Base-by-base conservation (phyloP, 64 coral and sea anemone genomes). In the Hydrozoanthus tunicans region DNA sequence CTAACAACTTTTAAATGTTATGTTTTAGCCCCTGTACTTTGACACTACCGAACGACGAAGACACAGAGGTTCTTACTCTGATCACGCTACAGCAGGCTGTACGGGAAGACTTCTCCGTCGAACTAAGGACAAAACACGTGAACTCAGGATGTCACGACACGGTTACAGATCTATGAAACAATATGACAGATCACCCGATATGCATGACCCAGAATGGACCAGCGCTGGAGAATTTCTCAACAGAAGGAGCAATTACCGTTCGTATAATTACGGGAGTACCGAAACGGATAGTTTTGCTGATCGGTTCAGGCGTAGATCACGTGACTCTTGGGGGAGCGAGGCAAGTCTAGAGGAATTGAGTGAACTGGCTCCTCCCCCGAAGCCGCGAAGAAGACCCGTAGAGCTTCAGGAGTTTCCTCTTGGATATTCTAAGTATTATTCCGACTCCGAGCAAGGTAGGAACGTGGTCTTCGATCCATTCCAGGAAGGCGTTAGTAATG, bases 351-450 rank as follows among this genome's bases (percentile, higher is more conserved):
- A 88, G 68, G 84, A 88, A 13, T 17, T 88, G 14, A 88, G 52
- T 60, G 69, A 88, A 8, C 9, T 88, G 7, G 32, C 74, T 59
- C 68, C 67, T 60, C 84, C 68, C 5, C 69, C 68, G 27, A 88
- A 88, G 24, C 68, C 70, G 23, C 84, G 69, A 70, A 59, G n/a
- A 88, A 88, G 43, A 61, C 84, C 84, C 23, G 55, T 88, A 51
- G 84, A 88, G 84, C 84, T 88, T 25, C 84, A 88, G n/a, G 84
- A 88, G 32, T 88, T 88, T 32, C 84, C 84, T 14, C 68, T 88
- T 3, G 84, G 84, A 57, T 88, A 88, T 32, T 88, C 84, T 13
- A 88, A 88, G 70, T 88, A 88, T 15, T 88, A 74, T 32, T 88
- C 68, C 3, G 84, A 73, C 55, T 75, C 69, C 11, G 69, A 88